Percentiles rank a stretch among this genome's conserved stretches.
These are phyloP conservation scores for Caenorhabditis drosophilae DNA, from an alignment of 2,888 invertebrate species.

Conservation along the genomic window DNA sequence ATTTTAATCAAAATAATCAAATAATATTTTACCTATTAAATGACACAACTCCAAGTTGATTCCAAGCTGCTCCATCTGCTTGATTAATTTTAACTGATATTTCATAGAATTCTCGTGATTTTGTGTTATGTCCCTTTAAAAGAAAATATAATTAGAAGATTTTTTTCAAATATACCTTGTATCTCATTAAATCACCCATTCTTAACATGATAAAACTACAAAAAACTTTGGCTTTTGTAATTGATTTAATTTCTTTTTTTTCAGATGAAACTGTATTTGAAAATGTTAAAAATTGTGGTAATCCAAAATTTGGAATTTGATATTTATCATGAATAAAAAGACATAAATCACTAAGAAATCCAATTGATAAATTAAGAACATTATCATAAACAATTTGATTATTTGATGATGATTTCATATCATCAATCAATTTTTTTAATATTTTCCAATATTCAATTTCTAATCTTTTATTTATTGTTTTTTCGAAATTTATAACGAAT, in stretches of 20 bases:
- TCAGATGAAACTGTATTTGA: neutral
- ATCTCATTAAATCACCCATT: constrained; percentile 52
- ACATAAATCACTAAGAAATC: constrained; percentile 17
- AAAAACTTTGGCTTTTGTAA: constrained; percentile 16
- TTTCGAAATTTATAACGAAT: constrained; percentile 28
- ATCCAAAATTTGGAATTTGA: constrained; percentile 9
- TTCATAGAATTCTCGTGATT: constrained; percentile 33
- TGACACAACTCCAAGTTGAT: constrained; percentile 33
- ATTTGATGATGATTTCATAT: constrained; percentile 12
- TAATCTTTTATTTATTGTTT: constrained; percentile 17
- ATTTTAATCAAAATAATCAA: neutral
- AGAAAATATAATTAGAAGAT: neutral
- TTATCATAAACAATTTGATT: constrained; percentile 18
- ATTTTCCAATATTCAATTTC: constrained; percentile 30
- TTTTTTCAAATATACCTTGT: constrained; percentile 29
- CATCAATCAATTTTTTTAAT: constrained; percentile 26
- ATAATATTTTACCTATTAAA: constrained; percentile 6
- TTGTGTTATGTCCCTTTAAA: constrained; percentile 13
- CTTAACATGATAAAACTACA: constrained; percentile 32
- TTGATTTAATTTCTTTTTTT: constrained; percentile 7
- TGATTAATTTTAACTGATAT: constrained; percentile 29
- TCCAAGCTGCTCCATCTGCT: constrained; percentile 41
- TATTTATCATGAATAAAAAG: constrained; percentile 19
- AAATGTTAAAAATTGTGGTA: constrained; percentile 9
- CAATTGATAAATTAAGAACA: constrained; percentile 16